Evolutionary conservation across 2,113 vertebrate genomes (phyloP).

Genomic region (Oreotragus oreotragus): DNA sequence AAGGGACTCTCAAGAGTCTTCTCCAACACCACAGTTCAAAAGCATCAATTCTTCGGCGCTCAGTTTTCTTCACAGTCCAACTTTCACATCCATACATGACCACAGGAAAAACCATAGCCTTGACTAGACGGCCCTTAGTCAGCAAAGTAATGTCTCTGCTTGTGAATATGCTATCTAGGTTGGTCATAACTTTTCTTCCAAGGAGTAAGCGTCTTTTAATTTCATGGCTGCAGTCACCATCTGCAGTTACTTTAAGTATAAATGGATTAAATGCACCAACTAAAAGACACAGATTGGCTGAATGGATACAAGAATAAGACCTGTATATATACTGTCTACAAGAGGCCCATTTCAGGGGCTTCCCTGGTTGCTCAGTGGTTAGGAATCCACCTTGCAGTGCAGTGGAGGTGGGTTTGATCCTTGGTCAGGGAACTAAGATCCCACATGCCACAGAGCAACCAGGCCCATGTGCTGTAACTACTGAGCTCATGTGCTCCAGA

Average conservation of each 20-base stretch:
- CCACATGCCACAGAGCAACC: not conserved
- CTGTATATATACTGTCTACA: not conserved
- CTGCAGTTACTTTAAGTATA: not conserved
- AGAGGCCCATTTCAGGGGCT: not conserved
- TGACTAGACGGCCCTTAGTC: too few species aligned
- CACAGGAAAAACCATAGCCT: too few species aligned
- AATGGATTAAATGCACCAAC: not conserved
- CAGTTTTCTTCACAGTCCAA: too few species aligned
- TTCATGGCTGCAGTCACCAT: too few species aligned
- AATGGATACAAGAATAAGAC: not conserved
- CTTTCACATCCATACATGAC: too few species aligned
- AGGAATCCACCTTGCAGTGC: not conserved
- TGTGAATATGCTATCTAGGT: too few species aligned
- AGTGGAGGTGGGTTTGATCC: not conserved
- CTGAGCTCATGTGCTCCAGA: not conserved
- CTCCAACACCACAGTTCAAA: too few species aligned
- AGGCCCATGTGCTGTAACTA: not conserved
- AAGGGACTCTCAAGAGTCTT: too few species aligned
- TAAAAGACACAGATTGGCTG: not conserved
- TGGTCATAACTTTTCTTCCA: too few species aligned
- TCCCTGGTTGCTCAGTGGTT: not conserved
- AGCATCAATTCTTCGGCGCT: too few species aligned
- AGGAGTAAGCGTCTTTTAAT: too few species aligned
- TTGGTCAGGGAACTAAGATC: not conserved
- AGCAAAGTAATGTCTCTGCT: too few species aligned